Percentiles rank a stretch among this genome's conserved stretches.
phyloP scores from a whole-genome alignment of 2,797 vertebrate genomes.

The Gymnodraco acuticeps region DNA sequence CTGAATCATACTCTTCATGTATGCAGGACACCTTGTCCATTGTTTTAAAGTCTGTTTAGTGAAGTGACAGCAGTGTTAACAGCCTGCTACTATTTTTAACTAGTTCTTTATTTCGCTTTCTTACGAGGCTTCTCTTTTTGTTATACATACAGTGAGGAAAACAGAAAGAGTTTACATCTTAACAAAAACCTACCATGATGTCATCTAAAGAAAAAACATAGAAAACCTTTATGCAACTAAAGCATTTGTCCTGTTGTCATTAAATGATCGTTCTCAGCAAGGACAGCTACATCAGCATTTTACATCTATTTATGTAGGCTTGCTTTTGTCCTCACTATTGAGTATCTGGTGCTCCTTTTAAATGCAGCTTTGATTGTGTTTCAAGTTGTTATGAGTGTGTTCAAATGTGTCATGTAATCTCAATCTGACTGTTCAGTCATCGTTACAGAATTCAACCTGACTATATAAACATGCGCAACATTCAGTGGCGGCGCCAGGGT shows the following conservation, averaged over 20 bases:
- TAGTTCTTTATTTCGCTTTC: background rate
- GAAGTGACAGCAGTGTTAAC: conserved; percentile 1
- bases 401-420: background rate
- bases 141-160: background rate
- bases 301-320: too few species aligned
- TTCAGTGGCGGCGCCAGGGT: too few species aligned
- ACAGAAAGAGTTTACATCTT: background rate
- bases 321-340: too few species aligned
- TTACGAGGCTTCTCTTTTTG: conserved; percentile 13
- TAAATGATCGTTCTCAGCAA: too few species aligned
- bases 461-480: too few species aligned
- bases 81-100: conserved; percentile 23
- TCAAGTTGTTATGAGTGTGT: too few species aligned
- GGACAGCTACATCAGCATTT: too few species aligned
- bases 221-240: too few species aligned
- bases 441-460: background rate
- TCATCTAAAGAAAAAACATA: too few species aligned
- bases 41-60: background rate
- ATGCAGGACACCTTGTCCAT: conserved; percentile 7
- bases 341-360: too few species aligned
- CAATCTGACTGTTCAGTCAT: background rate
- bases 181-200: background rate
- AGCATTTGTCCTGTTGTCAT: too few species aligned
- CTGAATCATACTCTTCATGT: conserved; percentile 13
- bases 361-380: too few species aligned